Base-by-base conservation (phyloP, 2,797 vertebrate genomes). In the Apogon talboti region DNA sequence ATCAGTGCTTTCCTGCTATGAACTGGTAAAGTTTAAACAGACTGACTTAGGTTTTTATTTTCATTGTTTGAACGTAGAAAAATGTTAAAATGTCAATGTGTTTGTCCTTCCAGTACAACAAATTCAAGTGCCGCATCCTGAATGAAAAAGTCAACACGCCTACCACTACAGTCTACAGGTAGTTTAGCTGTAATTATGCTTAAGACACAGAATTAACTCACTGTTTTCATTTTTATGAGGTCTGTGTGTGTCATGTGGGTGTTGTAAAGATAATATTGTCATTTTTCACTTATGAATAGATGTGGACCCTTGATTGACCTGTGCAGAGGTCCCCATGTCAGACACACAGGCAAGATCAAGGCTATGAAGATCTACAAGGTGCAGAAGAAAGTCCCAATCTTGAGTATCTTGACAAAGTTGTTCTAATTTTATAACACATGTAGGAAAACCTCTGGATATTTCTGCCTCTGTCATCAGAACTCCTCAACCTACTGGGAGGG, bases 401-500 rank as follows among this genome's bases (percentile, higher is more conserved):
- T 28, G 24, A 28, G 6, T 28, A 28, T 28, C 6, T 28, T 4
- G 24, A 28, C 2, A 28, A 28, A 28, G 24, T 28, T 28, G 24
- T 28, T 28, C 4, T 28, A 6, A 28, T 28, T 28, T 28, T 28
- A 4, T 28, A 28, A 28, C 3, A 28, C 24, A 28, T 6, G 24
- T 28, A 28, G 24, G 6, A 28, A 6, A 28, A 4, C 24, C 24
- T 28, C 24, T 1, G 2, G 6, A 55, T 15, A 9, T 35, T 33
- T 7, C 8, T 60, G 0, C 41, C 11, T 54, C 35, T 38, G 9
- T 37, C 58, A 33, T 52, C 81, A 99, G 98, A 98, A 95, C 88
- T 98, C 97, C 0, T 95, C 95, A 40, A 96, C 96, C 0, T 98
- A 97, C 45, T 99, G 97, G 98, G 96, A 98, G 79, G 96, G 96